Evolutionary conservation across 2,113 vertebrate species (phyloP).

Genomic region (Vulpes lagopus): DNA sequence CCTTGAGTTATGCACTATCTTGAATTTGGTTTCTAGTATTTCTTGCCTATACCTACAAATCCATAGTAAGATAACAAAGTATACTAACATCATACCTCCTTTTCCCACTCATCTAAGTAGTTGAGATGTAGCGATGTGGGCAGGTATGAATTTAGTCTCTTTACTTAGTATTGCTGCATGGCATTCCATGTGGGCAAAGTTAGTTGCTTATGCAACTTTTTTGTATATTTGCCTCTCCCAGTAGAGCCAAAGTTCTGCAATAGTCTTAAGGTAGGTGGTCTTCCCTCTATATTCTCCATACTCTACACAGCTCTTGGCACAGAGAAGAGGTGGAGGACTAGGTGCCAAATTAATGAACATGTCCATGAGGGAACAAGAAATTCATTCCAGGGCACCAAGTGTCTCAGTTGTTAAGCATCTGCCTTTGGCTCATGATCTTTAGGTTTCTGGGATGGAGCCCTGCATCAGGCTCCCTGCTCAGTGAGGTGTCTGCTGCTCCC

Average conservation of each 20-base stretch:
- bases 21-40: neutral
- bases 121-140: neutral
- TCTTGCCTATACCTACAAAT: neutral
- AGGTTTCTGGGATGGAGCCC: neutral
- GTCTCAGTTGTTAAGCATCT: neutral
- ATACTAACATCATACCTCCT: neutral
- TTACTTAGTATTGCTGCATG: neutral
- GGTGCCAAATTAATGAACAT: neutral
- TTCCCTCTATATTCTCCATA: neutral
- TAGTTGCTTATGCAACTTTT: neutral
- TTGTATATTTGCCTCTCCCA: neutral
- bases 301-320: fast-evolving
- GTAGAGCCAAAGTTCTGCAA: neutral
- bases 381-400: neutral
- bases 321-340: neutral
- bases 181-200: neutral
- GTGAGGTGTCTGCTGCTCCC: neutral
- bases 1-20: neutral
- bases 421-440: neutral
- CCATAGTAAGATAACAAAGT: neutral
- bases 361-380: neutral
- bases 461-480: neutral
- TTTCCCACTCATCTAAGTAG: neutral
- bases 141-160: neutral
- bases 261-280: neutral